Evolutionary conservation across 2,888 invertebrate species (phyloP).

Genomic region (Epistrophe eligans): DNA sequence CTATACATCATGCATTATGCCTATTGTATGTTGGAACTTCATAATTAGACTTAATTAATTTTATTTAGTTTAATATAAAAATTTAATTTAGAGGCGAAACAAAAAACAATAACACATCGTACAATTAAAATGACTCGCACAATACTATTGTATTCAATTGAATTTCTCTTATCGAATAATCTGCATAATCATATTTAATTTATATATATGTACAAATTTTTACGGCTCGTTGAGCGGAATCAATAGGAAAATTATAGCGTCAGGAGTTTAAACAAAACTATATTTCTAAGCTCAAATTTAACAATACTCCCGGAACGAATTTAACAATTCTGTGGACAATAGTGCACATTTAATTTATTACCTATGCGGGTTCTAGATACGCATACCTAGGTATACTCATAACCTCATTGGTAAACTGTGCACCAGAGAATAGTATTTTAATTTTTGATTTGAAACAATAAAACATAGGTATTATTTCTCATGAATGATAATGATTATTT

Average conservation of each 20-base stretch:
- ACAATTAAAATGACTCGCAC: background rate
- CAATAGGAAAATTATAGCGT: background rate
- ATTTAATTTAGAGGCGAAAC: background rate
- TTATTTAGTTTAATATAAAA: background rate
- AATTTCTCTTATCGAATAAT: conserved; percentile 1
- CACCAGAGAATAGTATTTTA: background rate
- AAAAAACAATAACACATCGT: background rate
- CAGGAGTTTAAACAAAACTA: background rate
- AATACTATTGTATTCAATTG: background rate
- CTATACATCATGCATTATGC: background rate
- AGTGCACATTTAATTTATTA: conserved; percentile 1
- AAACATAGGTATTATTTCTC: background rate
- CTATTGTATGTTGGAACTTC: background rate
- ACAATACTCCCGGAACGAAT: background rate
- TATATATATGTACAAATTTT: background rate
- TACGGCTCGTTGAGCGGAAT: background rate
- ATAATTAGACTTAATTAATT: conserved; percentile 5
- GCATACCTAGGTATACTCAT: too few species aligned
- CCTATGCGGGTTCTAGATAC: background rate
- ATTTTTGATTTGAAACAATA: background rate
- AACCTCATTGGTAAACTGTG: background rate
- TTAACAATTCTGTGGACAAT: background rate
- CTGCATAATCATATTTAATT: background rate
- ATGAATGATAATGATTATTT: background rate
- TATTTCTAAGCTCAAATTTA: conserved; percentile 5